A percentile compares a stretch with the other conserved stretches of the same genome.
Evolutionary conservation across 2,888 invertebrate species (phyloP).

Genomic region (Spodoptera picta): DNA sequence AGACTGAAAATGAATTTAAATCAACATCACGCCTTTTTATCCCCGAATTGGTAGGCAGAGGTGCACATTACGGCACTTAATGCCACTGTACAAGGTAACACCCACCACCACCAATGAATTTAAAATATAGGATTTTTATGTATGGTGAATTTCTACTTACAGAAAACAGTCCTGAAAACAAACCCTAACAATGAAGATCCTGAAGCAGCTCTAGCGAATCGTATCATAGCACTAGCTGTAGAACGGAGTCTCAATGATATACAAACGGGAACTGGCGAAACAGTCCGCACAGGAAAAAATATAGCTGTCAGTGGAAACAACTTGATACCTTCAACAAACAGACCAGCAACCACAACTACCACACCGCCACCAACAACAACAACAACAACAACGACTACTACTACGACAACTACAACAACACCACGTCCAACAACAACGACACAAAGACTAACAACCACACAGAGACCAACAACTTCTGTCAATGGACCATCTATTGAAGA

Average conservation of each 20-base stretch:
- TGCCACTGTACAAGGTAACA: too few species aligned
- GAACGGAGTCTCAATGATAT: slow-evolving; percentile 85
- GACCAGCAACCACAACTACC: slow-evolving; percentile 61
- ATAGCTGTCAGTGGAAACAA: slow-evolving; percentile 67
- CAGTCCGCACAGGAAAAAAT: slow-evolving; percentile 72
- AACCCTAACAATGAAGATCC: slow-evolving; percentile 78
- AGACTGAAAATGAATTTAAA: neutral
- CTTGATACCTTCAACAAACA: slow-evolving; percentile 63
- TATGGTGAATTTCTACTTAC: slow-evolving; percentile 27
- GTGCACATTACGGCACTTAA: too few species aligned
- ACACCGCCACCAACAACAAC: slow-evolving; percentile 66
- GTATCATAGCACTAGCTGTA: slow-evolving; percentile 87
- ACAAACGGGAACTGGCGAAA: slow-evolving; percentile 69
- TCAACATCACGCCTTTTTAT: too few species aligned
- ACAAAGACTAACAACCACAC: slow-evolving; percentile 62
- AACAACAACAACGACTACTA: slow-evolving; percentile 63
- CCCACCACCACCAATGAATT: too few species aligned
- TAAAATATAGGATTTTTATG: neutral
- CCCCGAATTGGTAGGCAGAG: too few species aligned
- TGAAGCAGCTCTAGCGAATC: slow-evolving; percentile 84
- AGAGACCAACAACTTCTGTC: slow-evolving; percentile 67
- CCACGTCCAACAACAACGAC: slow-evolving; percentile 68
- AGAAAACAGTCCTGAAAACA: slow-evolving; percentile 83
- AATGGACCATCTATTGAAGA: slow-evolving; percentile 78
- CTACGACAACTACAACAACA: slow-evolving; percentile 61